A percentile compares a stretch with the other conserved stretches of the same genome.
These are phyloP conservation scores for Gortyna flavago DNA, from an alignment of 2,888 invertebrate genomes.

Conservation along the genomic window DNA sequence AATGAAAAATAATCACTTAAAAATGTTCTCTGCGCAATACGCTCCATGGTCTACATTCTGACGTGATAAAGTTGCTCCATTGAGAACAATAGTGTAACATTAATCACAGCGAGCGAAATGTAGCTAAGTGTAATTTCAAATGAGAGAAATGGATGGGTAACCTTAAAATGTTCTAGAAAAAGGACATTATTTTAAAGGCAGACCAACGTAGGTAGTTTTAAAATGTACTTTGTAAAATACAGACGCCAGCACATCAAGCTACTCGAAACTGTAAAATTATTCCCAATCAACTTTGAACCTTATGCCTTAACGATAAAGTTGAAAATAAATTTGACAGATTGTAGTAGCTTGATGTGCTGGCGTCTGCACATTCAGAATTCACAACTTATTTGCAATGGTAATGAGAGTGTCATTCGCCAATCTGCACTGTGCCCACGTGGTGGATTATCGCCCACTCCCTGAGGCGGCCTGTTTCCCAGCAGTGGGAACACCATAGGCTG, in stretches of 20 bases:
- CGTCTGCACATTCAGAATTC: background rate
- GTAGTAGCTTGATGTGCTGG: too few relatives aligned
- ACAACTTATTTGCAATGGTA: background rate
- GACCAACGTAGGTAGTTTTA: background rate
- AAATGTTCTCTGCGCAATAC: conserved; percentile 16
- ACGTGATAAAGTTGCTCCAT: conserved; percentile 34
- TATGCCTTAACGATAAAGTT: too few relatives aligned
- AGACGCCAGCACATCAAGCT: too few relatives aligned
- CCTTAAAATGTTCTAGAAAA: conserved; percentile 6
- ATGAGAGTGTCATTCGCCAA: background rate
- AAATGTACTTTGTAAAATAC: background rate
- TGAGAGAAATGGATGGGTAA: conserved; percentile 9
- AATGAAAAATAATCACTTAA: conserved; percentile 26
- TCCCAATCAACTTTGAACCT: too few relatives aligned
- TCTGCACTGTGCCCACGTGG: background rate
- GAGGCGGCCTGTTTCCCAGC: too few relatives aligned
- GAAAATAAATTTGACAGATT: too few relatives aligned
- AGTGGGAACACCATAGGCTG: too few relatives aligned
- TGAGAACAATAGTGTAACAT: conserved; percentile 43
- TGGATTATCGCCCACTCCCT: background rate
- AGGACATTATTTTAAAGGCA: conserved; percentile 4
- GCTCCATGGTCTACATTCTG: conserved; percentile 15
- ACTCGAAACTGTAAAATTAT: too few relatives aligned
- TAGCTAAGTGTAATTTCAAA: conserved; percentile 36
- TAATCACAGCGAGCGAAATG: conserved; percentile 31